A percentile compares a stretch with the other conserved stretches of the same genome.
Evolutionary conservation across 2,113 vertebrate genomes (phyloP).

Genomic region (Ameiurus melas): DNA sequence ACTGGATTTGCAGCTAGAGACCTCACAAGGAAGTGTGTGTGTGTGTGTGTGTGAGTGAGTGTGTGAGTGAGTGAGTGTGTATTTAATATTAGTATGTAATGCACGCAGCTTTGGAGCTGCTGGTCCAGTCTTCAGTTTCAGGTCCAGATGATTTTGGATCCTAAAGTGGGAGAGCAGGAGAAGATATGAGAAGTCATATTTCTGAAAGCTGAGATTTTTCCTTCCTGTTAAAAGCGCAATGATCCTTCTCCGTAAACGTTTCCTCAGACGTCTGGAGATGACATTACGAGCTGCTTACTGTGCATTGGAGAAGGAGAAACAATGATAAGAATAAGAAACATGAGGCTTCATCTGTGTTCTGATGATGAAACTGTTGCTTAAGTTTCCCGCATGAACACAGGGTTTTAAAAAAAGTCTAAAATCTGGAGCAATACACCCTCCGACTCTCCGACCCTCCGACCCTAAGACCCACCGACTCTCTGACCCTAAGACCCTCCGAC

Average conservation of each 20-base stretch:
- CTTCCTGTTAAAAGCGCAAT: background rate
- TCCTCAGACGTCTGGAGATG: background rate
- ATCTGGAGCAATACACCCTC: background rate
- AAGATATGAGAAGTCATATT: background rate
- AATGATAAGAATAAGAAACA: background rate
- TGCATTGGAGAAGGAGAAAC: background rate
- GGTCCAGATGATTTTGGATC: background rate
- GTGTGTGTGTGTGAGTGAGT: too few relatives aligned
- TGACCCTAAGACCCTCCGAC: too few relatives aligned
- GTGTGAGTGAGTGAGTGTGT: too few relatives aligned
- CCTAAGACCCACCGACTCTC: too few relatives aligned
- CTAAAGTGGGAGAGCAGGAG: background rate
- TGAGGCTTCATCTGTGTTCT: background rate
- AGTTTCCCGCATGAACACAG: background rate
- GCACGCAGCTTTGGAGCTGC: too few relatives aligned
- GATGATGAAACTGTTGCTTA: background rate
- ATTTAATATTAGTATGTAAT: too few relatives aligned
- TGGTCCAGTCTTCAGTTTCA: too few relatives aligned
- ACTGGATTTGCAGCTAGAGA: background rate
- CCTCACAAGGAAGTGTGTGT: background rate
- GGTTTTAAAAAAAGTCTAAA: background rate
- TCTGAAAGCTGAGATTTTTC: background rate
- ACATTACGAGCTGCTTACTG: background rate
- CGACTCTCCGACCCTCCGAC: too few relatives aligned
- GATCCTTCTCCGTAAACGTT: background rate